These are phyloP conservation scores for Channa striata DNA, from an alignment of 2,797 vertebrate genomes.

Conservation along the genomic window DNA sequence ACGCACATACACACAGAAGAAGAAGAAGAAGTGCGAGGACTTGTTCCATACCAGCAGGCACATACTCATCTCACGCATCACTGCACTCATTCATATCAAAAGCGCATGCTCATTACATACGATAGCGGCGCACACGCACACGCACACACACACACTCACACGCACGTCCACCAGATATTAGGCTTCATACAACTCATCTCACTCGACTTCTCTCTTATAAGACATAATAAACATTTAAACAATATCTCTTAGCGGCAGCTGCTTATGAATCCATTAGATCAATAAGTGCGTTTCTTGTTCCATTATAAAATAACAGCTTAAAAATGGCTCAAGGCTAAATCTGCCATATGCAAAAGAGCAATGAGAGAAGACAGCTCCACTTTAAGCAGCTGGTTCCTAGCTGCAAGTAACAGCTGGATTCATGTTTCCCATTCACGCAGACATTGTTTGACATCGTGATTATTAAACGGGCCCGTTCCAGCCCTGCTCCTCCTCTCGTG, in stretches of 20 bases:
- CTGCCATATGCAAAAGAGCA: conserved; percentile 62
- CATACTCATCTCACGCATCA: conserved; percentile 83
- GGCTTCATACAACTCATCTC: conserved; percentile 57
- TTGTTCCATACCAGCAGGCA: conserved; percentile 81
- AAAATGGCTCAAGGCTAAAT: conserved; percentile 68
- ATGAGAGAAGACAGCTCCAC: conserved; percentile 55
- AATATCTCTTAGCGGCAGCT: conserved; percentile 62
- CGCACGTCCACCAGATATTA: conserved; percentile 44
- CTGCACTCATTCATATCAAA: conserved; percentile 81
- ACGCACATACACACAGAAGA: conserved; percentile 28
- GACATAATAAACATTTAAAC: conserved; percentile 73
- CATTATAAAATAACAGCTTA: conserved; percentile 68
- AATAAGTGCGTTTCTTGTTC: conserved; percentile 71
- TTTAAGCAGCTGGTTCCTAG: conserved; percentile 74
- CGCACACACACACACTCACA: conserved; percentile 45
- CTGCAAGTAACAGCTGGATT: conserved; percentile 77
- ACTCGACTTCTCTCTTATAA: conserved; percentile 65
- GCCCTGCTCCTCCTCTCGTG: conserved; percentile 37
- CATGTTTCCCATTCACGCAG: conserved; percentile 68
- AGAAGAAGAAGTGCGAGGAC: conserved; percentile 74
- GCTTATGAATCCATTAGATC: conserved; percentile 71
- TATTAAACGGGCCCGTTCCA: conserved; percentile 70
- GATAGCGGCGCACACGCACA: conserved; percentile 55
- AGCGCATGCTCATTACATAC: conserved; percentile 80
- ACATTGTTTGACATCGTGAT: conserved; percentile 77